Conservation (phyloP, 2,797 vertebrate genomes). For the Balearica regulorum region DNA sequence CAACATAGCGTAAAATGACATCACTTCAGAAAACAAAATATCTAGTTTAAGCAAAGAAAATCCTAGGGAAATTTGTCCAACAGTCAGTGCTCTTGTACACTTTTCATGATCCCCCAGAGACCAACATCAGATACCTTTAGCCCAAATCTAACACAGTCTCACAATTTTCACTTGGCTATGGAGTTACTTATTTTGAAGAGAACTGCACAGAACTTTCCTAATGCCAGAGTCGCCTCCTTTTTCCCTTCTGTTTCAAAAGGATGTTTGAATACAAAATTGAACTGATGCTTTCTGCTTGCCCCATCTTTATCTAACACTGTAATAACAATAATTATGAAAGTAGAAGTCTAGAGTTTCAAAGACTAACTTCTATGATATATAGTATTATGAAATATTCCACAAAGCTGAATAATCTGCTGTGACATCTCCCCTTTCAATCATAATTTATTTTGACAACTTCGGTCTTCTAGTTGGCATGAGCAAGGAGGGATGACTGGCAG, state of each 20-base stretch:
- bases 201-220: neutral
- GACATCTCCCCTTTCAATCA: constrained; percentile 6
- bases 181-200: neutral
- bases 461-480: neutral
- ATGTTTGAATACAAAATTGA: neutral
- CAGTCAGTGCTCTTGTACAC: neutral
- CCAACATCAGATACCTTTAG: neutral
- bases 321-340: neutral
- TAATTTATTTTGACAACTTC: constrained; percentile 12
- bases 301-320: neutral
- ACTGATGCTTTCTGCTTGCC: neutral
- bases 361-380: neutral
- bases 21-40: neutral
- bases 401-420: neutral
- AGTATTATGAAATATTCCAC: neutral
- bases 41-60: neutral
- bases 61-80: neutral
- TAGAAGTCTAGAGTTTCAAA: neutral
- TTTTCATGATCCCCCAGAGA: neutral
- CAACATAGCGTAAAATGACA: neutral
- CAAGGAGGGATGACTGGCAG: neutral
- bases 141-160: neutral
- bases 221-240: neutral
- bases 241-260: neutral
- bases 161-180: neutral